Percentiles rank a stretch among this genome's conserved stretches.
Evolutionary conservation across 2,113 vertebrate genomes (phyloP).

Genomic region (Pachypanchax playfairii): DNA sequence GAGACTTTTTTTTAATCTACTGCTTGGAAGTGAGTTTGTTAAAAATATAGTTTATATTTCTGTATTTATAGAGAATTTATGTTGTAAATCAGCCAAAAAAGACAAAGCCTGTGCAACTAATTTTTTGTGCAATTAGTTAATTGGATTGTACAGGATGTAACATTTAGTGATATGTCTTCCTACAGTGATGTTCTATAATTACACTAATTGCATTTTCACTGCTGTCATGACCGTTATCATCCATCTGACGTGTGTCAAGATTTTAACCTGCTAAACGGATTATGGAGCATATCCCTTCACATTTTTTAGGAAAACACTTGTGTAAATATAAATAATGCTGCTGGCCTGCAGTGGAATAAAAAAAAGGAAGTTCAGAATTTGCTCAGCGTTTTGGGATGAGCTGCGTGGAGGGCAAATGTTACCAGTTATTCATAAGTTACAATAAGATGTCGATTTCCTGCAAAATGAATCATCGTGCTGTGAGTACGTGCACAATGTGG

Average conservation of each 20-base stretch:
- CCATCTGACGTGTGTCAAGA: conserved; percentile 25
- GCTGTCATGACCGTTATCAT: conserved; percentile 28
- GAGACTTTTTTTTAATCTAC: conserved; percentile 39
- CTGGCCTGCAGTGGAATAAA: not conserved
- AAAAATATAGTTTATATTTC: conserved; percentile 2
- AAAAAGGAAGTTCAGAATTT: not conserved
- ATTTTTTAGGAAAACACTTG: conserved; percentile 8
- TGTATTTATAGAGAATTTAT: conserved; percentile 1
- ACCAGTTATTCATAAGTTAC: not conserved
- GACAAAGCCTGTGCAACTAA: conserved; percentile 8
- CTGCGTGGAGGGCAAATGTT: not conserved
- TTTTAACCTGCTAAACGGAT: conserved; percentile 1
- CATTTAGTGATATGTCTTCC: conserved; percentile 30
- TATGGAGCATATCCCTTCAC: not conserved
- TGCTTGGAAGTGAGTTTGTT: conserved; percentile 17
- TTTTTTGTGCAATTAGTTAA: conserved; percentile 42
- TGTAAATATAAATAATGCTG: not conserved
- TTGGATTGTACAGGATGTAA: conserved; percentile 26
- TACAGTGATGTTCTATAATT: conserved; percentile 32
- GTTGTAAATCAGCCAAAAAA: conserved; percentile 29
- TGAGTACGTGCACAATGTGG: not conserved
- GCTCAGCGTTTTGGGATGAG: no score
- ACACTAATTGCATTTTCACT: conserved; percentile 45
- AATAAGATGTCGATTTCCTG: not conserved
- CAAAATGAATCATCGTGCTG: not conserved